Evolutionary conservation across 2,888 invertebrate species (phyloP).

Genomic region (Rhimphoctona megacephalus): DNA sequence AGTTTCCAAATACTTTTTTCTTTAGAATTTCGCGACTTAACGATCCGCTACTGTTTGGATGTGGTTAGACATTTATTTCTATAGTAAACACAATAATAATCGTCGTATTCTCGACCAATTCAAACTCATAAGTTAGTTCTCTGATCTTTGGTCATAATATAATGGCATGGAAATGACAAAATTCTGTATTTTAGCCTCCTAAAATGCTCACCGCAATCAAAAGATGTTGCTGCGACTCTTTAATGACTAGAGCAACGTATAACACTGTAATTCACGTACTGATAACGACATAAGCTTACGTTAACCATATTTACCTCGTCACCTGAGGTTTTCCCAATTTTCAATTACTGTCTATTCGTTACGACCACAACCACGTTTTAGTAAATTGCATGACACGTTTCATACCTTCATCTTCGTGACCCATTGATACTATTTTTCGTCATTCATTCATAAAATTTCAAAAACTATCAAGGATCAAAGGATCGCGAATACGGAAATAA

Average conservation of each 20-base stretch:
- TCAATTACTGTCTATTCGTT: background rate
- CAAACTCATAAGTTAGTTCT: too few species aligned
- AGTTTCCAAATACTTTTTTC: background rate
- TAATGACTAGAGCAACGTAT: too few species aligned
- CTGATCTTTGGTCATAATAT: too few species aligned
- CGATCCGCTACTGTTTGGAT: background rate
- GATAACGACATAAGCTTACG: too few species aligned
- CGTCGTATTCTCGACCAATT: too few species aligned
- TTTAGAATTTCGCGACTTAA: background rate
- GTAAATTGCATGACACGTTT: too few species aligned
- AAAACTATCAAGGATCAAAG: background rate
- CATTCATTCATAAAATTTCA: background rate
- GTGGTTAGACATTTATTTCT: background rate
- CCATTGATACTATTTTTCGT: background rate
- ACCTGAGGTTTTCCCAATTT: background rate
- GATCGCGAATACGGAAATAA: background rate
- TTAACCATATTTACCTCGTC: too few species aligned
- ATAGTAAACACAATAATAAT: background rate
- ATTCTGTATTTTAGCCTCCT: too few species aligned
- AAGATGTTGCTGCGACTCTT: too few species aligned
- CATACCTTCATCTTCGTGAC: background rate
- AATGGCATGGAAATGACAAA: too few species aligned
- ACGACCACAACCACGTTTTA: background rate
- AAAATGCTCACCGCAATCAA: too few species aligned
- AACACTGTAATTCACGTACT: too few species aligned